phyloP scores from a whole-genome alignment of 2,113 vertebrate genomes.

The Clarias gariepinus region DNA sequence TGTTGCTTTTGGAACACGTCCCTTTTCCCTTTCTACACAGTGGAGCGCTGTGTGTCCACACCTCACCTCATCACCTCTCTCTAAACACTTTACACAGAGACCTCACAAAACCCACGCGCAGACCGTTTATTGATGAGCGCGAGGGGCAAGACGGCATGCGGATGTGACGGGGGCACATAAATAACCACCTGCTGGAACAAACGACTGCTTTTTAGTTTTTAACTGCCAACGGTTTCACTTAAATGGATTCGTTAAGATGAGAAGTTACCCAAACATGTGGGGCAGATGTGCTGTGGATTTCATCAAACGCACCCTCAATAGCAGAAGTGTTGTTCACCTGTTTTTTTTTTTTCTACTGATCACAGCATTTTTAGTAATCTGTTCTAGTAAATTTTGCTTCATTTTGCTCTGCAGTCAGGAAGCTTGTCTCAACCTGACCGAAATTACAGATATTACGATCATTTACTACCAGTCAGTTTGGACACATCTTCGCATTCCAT shows the following conservation, averaged over 20 bases:
- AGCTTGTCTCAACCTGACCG: background rate
- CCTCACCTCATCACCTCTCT: background rate
- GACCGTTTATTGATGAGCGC: background rate
- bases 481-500: no score
- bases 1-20: constrained; percentile 8
- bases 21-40: constrained; percentile 8
- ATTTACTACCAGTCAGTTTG: background rate
- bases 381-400: no score
- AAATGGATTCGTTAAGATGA: background rate
- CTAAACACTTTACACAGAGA: background rate
- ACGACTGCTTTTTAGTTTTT: background rate
- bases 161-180: background rate
- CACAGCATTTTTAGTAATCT: background rate
- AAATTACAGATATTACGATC: background rate
- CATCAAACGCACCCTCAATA: background rate
- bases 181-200: constrained; percentile 6
- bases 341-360: background rate
- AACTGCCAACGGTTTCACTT: background rate
- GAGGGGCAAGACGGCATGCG: background rate
- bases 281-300: constrained; percentile 13
- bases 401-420: background rate
- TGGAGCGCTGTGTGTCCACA: constrained; percentile 17
- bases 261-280: background rate
- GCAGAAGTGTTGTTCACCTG: background rate
- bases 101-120: background rate